Conservation (phyloP, 1,140 invertebrate genomes). For the Apis laboriosa region DNA sequence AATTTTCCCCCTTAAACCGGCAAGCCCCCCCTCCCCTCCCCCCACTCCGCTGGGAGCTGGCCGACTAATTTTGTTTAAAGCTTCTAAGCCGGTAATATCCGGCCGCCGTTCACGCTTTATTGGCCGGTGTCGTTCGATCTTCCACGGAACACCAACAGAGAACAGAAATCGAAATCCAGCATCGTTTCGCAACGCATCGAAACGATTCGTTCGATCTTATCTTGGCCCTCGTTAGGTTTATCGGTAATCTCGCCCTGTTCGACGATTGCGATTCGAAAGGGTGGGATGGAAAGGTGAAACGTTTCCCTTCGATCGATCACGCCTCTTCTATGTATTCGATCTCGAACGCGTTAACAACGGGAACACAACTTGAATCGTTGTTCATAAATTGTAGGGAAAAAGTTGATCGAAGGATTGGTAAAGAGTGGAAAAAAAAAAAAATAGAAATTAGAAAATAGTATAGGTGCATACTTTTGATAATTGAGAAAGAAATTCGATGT, state of each 20-base stretch:
- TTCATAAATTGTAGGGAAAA: too few relatives aligned
- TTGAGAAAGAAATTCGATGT: too few relatives aligned
- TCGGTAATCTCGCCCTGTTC: background rate
- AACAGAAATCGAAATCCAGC: background rate
- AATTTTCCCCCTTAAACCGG: slow-evolving; percentile 33
- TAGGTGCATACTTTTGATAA: too few relatives aligned
- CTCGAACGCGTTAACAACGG: too few relatives aligned
- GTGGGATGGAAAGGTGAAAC: background rate
- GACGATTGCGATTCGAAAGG: background rate
- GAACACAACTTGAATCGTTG: too few relatives aligned
- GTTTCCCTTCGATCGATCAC: background rate
- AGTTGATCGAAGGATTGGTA: too few relatives aligned
- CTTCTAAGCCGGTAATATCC: slow-evolving; percentile 47
- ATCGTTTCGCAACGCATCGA: background rate
- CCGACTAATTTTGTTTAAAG: slow-evolving; percentile 49
- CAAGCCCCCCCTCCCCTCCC: background rate
- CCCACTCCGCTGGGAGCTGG: slow-evolving; percentile 34
- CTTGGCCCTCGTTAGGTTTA: background rate
- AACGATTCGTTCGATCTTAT: slow-evolving; percentile 12
- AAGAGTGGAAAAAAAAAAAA: too few relatives aligned
- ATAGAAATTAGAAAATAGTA: too few relatives aligned
- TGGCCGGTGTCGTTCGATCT: slow-evolving; percentile 33
- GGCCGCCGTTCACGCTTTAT: slow-evolving; percentile 38
- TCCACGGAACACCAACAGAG: background rate
- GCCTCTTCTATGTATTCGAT: background rate